phyloP scores from a whole-genome alignment of 2,113 vertebrate species.

The Himantopus leucocephalus region DNA sequence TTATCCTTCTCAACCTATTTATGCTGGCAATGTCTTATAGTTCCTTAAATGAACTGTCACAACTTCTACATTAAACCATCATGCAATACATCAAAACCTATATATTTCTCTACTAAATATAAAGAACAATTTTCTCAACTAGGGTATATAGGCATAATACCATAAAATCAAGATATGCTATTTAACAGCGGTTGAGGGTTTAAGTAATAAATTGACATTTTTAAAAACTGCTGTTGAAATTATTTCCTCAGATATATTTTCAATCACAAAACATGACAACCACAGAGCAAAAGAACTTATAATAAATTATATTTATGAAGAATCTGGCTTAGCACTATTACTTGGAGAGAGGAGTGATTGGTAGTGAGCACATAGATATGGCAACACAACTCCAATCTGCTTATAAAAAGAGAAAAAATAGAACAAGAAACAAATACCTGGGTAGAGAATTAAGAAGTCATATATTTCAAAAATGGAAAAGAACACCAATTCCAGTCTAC shows the following conservation, averaged over 20 bases:
- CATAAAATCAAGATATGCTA: constrained; percentile 7
- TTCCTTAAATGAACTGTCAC: constrained; percentile 17
- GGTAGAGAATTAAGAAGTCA: not conserved
- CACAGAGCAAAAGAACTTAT: not conserved
- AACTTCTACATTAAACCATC: constrained; percentile 21
- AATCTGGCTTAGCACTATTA: not conserved
- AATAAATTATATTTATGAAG: constrained; percentile 29
- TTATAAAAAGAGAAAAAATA: not conserved
- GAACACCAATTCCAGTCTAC: not conserved
- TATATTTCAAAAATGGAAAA: not conserved
- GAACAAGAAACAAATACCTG: not conserved
- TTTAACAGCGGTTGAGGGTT: not conserved
- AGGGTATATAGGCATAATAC: not conserved
- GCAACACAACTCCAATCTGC: not conserved
- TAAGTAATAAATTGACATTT: constrained; percentile 2
- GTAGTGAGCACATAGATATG: not conserved
- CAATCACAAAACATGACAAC: constrained; percentile 24
- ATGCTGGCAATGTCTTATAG: not conserved
- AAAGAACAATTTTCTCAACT: not conserved
- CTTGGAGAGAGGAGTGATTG: not conserved
- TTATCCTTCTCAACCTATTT: constrained; percentile 5
- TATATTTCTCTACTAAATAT: constrained; percentile 2
- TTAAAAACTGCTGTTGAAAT: not conserved
- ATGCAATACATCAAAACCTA: constrained; percentile 2
- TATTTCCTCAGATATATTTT: constrained; percentile 22